Percentiles rank a stretch among this genome's conserved stretches.
Conservation (phyloP, 2,113 vertebrate genomes). For the Stomatorhinus ivindoensis region DNA sequence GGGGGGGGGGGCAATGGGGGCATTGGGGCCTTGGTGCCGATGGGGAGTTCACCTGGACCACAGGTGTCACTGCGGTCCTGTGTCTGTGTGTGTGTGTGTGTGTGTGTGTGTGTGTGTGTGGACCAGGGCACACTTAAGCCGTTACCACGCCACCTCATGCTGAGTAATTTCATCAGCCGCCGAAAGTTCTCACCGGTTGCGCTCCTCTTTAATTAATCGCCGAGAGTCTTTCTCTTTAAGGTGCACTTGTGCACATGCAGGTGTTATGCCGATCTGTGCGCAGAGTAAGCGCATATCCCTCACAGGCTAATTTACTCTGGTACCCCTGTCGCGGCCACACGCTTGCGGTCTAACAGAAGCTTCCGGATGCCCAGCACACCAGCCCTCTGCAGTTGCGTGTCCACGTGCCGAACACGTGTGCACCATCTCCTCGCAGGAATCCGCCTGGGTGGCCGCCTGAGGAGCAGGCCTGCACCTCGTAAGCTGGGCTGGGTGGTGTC, state of each 20-base stretch:
- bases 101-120: neutral
- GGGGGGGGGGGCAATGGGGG: neutral
- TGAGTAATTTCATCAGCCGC: neutral
- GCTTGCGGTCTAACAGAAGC: neutral
- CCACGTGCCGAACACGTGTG: neutral
- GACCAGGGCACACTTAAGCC: neutral
- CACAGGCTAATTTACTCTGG: neutral
- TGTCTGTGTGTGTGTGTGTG: neutral
- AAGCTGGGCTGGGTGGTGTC: neutral
- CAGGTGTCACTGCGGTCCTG: neutral
- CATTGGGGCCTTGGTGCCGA: neutral
- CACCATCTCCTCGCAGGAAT: neutral
- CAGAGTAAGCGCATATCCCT: neutral
- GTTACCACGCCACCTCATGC: neutral
- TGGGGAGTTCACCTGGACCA: neutral
- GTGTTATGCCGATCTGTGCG: neutral
- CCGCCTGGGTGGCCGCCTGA: neutral
- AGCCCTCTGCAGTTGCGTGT: neutral
- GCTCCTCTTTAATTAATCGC: neutral
- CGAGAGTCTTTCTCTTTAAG: neutral
- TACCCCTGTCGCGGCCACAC: neutral
- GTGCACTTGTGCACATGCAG: neutral
- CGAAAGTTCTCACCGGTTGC: neutral
- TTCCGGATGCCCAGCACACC: neutral
- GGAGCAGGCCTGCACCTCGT: neutral